Base-by-base conservation (phyloP, 2,888 invertebrate genomes). In the Acrobasis repandana region DNA sequence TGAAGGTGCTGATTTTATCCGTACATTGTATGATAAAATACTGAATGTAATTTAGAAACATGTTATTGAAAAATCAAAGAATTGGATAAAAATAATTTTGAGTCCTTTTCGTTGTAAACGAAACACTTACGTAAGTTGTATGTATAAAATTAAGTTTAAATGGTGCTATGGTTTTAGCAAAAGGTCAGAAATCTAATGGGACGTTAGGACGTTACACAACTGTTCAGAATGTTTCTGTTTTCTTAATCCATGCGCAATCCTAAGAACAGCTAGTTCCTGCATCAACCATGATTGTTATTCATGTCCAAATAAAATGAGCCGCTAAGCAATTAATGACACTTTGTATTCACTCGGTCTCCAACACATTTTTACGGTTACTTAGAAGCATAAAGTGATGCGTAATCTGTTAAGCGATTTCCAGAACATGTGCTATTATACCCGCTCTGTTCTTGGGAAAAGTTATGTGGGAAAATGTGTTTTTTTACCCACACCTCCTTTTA, bases 361-460 rank as follows among this genome's bases (percentile, higher is more conserved):
- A 46, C 52, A 52, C 52, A 59, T 60, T 54, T 68, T 67, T 67
- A 72, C 65, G 66, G 67, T 67, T 68, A 68, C 64, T 60, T 63
- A 61, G 62, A 67, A 65, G 67, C 65, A 66, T 66, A 71, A 66
- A 66, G 68, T 56, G 63, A 57, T 61, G 66, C 65, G 61, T 65
- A 63, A 62, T 58, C 38, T 20, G 6, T 20, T 43, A 16, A 49
- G 58, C 58, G 33, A 33, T 18, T 61, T 61, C 38, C 36, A 36
- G 28, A 20, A 48, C 49, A 15, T 51, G 15, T 61, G 47, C 47
- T 59, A 18, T 60, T 56, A 54, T 48, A 18, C 48, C 1, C 14
- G n/a, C 11, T 11, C 14, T 38, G 38, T 3, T 43, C 43, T 43
- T 11, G 43, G 14, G 6, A 43, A 38, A 38, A 28, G 28, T 28